Evolutionary conservation across 2,797 vertebrate species (phyloP).

Genomic region (Harpagifer antarcticus): DNA sequence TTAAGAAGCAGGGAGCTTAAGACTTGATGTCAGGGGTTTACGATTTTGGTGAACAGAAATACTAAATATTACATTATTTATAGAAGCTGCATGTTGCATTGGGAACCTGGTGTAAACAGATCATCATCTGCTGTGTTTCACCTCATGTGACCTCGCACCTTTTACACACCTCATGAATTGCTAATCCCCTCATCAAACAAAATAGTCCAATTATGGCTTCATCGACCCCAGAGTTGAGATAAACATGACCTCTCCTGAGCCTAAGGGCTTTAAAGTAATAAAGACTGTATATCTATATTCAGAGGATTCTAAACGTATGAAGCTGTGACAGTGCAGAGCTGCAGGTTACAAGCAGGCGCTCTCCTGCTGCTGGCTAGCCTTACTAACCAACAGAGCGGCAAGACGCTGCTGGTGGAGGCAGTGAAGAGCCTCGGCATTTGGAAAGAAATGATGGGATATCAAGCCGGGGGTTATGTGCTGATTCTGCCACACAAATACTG

Average conservation of each 20-base stretch:
- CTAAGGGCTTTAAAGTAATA: neutral
- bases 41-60: neutral
- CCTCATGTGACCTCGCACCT: slow-evolving; percentile 9
- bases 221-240: neutral
- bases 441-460: slow-evolving; percentile 51
- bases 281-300: slow-evolving; percentile 19
- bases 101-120: slow-evolving; percentile 1
- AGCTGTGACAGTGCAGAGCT: slow-evolving; percentile 17
- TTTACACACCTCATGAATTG: slow-evolving; percentile 26
- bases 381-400: slow-evolving; percentile 60
- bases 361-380: slow-evolving; percentile 54
- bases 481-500: slow-evolving; percentile 46
- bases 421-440: slow-evolving; percentile 34
- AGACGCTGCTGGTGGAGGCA: slow-evolving; percentile 43
- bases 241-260: neutral
- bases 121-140: slow-evolving; percentile 1
- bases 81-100: neutral
- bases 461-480: slow-evolving; percentile 48
- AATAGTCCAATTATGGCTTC: slow-evolving; percentile 18
- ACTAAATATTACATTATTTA: neutral
- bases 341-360: slow-evolving; percentile 37
- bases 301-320: slow-evolving; percentile 5
- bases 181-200: slow-evolving; percentile 13
- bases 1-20: neutral
- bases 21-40: neutral